Evolutionary conservation across 2,113 vertebrate species (phyloP).

Genomic region (Bostrychus sinensis): DNA sequence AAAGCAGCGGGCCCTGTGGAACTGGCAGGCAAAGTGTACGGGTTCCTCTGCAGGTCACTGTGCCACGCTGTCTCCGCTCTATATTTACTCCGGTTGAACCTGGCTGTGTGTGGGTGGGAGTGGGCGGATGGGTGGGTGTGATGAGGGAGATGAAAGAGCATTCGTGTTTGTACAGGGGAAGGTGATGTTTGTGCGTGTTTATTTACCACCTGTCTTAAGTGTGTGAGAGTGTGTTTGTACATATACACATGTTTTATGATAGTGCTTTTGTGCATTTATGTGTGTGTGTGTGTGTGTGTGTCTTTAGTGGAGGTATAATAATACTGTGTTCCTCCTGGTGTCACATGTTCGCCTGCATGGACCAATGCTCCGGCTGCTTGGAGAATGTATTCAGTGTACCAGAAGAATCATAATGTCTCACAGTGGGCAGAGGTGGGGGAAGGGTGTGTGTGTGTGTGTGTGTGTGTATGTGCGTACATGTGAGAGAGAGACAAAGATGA

Average conservation of each 20-base stretch:
- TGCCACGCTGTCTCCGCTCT: constrained; percentile 66
- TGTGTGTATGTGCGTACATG: too few species aligned
- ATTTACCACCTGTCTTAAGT: constrained; percentile 5
- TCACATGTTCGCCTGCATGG: constrained; percentile 58
- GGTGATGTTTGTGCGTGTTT: constrained; percentile 7
- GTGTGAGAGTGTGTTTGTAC: constrained; percentile 6
- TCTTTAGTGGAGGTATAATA: constrained; percentile 39
- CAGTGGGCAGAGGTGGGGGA: constrained; percentile 55
- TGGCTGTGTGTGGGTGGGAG: constrained; percentile 22
- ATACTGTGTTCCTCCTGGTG: constrained; percentile 55
- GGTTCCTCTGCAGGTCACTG: constrained; percentile 73
- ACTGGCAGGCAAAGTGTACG: constrained; percentile 59
- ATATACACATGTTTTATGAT: constrained; percentile 36
- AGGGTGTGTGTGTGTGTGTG: constrained; percentile 47
- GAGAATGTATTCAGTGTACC: constrained; percentile 67
- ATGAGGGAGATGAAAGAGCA: neutral
- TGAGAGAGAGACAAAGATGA: constrained; percentile 60
- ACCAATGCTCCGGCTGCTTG: constrained; percentile 61
- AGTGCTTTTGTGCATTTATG: neutral
- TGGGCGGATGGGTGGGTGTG: constrained; percentile 4
- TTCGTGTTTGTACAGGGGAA: constrained; percentile 19
- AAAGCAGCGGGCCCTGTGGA: constrained; percentile 66
- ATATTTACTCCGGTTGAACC: constrained; percentile 53
- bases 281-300: too few species aligned
- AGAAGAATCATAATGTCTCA: constrained; percentile 73